Base-by-base conservation (phyloP, 1,140 invertebrate species). In the Cecropterus lyciades region DNA sequence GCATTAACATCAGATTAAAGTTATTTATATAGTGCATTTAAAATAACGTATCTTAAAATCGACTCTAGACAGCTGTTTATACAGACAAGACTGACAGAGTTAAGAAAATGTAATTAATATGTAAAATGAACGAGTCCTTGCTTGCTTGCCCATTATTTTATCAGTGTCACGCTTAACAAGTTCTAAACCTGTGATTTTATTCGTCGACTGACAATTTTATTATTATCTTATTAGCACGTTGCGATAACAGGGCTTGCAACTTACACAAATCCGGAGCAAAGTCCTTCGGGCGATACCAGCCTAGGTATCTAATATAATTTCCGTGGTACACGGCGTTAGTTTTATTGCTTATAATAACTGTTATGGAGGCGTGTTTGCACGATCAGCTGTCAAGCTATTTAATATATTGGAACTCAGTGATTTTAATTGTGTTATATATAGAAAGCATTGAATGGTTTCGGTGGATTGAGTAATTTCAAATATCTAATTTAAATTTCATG, bases 281-380 rank as follows among this genome's bases (percentile, higher is more conserved):
- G 46, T 51, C 62, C 74, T 71, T 65, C 67, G 59, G 75, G 72
- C 68, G 68, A 67, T 66, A 56, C 16, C 16, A 17, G 51, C 20
- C 66, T 64, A 66, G 52, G 14, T 55, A 40, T 55, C 30, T 79
- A 81, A 75, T 77, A 78, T 77, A 80, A 82, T 82, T 80, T 80
- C 70, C 72, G 77, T 77, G 70, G 68, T 73, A 70, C 70, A 73
- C 70, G 46, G 65, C 69, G 57, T 74, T 74, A 80, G 72, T 78
- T 75, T 80, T 80, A 79, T 79, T 77, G 73, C 73, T 70, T 70
- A 75, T 72, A 79, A 79, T 83, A 73, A 30, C 76, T 66, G 72
- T 80, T 83, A 83, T 77, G 71, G 51, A 46, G 46, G 59, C 53
- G 74, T 70, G 72, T 74, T 75, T 73, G 75, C 69, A 80, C 75